Conservation (phyloP, 2,113 vertebrate species). For the Siphamia tubifer region DNA sequence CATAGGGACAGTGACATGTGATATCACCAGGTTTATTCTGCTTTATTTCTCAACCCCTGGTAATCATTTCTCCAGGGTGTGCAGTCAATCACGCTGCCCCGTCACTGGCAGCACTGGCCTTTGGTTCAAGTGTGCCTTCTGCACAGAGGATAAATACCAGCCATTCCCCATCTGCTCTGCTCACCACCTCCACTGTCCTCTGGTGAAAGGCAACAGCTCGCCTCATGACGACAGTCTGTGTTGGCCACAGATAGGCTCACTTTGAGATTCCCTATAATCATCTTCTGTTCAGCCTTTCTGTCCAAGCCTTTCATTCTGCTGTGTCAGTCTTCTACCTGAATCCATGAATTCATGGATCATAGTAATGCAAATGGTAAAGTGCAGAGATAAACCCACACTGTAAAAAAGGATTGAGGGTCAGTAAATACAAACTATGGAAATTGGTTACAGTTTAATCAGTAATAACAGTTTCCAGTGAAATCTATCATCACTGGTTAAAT, state of each 20-base stretch:
- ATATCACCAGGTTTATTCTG: conserved; percentile 26
- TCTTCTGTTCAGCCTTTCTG: background rate
- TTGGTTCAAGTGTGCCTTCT: conserved; percentile 3
- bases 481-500: too few relatives aligned
- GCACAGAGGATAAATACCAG: conserved; percentile 26
- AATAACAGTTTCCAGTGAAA: too few relatives aligned
- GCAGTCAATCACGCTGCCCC: conserved; percentile 35
- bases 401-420: too few relatives aligned
- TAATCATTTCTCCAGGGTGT: conserved; percentile 35
- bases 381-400: background rate
- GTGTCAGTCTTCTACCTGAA: conserved; percentile 33
- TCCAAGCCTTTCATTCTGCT: conserved; percentile 16
- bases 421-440: too few relatives aligned
- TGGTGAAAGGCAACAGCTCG: conserved; percentile 25
- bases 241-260: conserved; percentile 32
- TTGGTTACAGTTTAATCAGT: too few relatives aligned
- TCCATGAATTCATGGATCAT: conserved; percentile 32
- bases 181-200: conserved; percentile 2
- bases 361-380: conserved; percentile 27
- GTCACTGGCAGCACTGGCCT: conserved; percentile 13
- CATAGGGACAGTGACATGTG: conserved; percentile 1
- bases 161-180: conserved; percentile 14
- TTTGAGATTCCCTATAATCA: conserved; percentile 37
- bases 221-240: conserved; percentile 24
- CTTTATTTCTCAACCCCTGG: conserved; percentile 6